Percentiles rank a stretch among this genome's conserved stretches.
Conservation (phyloP, 2,797 vertebrate species). For the Adelosebastes latens region DNA sequence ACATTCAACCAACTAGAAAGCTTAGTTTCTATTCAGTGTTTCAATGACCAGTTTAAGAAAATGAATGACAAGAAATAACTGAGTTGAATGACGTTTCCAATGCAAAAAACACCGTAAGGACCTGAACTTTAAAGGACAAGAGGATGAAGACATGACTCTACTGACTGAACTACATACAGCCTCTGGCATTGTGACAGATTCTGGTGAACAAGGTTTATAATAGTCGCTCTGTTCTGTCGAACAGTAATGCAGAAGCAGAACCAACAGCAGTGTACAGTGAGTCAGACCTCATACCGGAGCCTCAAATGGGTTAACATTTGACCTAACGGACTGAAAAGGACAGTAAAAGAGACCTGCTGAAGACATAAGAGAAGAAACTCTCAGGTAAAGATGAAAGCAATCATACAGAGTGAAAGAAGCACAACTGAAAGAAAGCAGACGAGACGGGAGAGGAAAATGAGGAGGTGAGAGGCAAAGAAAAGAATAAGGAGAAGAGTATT, state of each 20-base stretch:
- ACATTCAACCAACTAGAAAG: background rate
- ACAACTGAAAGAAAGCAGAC: background rate
- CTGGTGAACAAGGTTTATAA: background rate
- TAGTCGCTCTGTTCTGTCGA: background rate
- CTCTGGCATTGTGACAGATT: background rate
- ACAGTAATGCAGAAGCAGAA: background rate
- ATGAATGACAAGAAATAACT: no score
- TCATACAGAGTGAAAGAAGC: background rate
- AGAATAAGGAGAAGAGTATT: background rate
- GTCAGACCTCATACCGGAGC: slow-evolving; percentile 1
- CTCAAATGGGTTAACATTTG: background rate
- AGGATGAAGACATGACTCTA: background rate
- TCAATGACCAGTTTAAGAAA: background rate
- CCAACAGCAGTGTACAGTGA: background rate
- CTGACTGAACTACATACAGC: background rate
- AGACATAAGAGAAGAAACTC: background rate
- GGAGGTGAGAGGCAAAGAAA: background rate
- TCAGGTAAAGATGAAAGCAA: background rate
- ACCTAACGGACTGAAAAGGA: background rate
- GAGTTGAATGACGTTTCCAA: background rate
- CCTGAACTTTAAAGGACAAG: background rate
- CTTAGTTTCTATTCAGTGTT: background rate
- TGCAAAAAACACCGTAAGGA: background rate
- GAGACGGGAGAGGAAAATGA: background rate
- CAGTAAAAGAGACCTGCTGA: background rate